Conservation (phyloP, 2,888 invertebrate species). For the Chydorus sphaericus region DNA sequence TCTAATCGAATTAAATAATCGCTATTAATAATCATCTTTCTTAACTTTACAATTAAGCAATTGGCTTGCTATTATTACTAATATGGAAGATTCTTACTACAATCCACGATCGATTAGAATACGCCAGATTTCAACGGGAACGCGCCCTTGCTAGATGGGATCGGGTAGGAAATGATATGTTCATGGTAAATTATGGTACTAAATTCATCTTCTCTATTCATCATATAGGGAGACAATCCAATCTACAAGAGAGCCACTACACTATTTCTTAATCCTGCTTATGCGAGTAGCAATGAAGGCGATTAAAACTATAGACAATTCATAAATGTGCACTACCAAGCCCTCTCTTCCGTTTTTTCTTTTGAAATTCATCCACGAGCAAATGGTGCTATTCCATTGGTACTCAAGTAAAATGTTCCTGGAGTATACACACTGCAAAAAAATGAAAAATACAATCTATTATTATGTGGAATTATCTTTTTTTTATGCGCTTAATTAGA, state of each 20-base stretch:
- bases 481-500: no score
- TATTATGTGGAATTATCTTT: background rate
- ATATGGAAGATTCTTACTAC: slow-evolving; percentile 96
- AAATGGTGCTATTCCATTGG: no score
- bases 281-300: slow-evolving; percentile 28
- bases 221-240: slow-evolving; percentile 3
- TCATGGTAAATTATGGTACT: background rate
- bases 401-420: no score
- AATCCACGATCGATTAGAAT: slow-evolving; percentile 91
- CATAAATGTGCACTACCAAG: no score
- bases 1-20: background rate
- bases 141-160: slow-evolving; percentile 10
- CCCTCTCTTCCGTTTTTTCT: no score
- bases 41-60: slow-evolving; percentile 63
- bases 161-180: slow-evolving; percentile 38
- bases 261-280: slow-evolving; percentile 12
- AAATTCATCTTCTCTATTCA: slow-evolving; percentile 27
- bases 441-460: background rate
- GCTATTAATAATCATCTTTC: background rate
- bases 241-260: slow-evolving; percentile 8
- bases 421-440: no score
- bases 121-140: slow-evolving; percentile 95
- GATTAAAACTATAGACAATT: no score
- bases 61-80: slow-evolving; percentile 79
- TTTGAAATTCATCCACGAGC: no score